phyloP scores from a whole-genome alignment of 1,140 invertebrate species.

The Oreohelix idahoensis region DNA sequence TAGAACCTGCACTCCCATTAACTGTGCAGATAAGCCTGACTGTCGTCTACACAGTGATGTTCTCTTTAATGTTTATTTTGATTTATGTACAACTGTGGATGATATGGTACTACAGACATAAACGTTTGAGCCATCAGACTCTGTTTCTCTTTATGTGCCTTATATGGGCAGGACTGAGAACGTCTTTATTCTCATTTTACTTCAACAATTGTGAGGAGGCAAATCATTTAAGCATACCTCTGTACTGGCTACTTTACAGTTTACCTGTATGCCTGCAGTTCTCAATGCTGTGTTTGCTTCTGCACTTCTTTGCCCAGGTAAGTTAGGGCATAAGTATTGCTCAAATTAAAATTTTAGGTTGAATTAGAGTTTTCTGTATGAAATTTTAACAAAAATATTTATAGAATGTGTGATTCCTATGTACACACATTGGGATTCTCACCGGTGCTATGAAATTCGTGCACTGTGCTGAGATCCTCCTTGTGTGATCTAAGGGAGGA shows the following conservation, averaged over 20 bases:
- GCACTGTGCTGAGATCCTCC: too few species aligned
- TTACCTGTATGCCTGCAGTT: conserved; percentile 73
- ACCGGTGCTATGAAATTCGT: too few species aligned
- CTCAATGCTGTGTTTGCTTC: conserved; percentile 69
- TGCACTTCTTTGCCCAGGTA: conserved; percentile 73
- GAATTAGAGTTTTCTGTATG: too few species aligned
- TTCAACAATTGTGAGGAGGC: conserved; percentile 67
- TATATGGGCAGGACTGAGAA: conserved; percentile 70
- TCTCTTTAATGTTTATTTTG: conserved; percentile 68
- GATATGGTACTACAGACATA: conserved; percentile 73
- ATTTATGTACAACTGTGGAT: conserved; percentile 72
- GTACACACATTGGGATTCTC: too few species aligned
- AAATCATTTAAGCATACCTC: conserved; percentile 63
- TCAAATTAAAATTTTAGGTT: too few species aligned
- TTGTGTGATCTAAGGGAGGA: too few species aligned
- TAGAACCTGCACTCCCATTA: conserved; percentile 62
- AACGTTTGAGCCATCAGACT: conserved; percentile 72
- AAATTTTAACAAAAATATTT: too few species aligned
- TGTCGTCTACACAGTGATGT: conserved; percentile 63
- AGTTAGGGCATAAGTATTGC: too few species aligned
- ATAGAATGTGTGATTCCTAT: too few species aligned
- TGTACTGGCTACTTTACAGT: conserved; percentile 71
- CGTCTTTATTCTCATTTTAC: conserved; percentile 73
- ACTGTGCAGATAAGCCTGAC: conserved; percentile 67
- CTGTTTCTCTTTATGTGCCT: conserved; percentile 71